phyloP scores from a whole-genome alignment of 2,113 vertebrate genomes.

The Ellobius talpinus region DNA sequence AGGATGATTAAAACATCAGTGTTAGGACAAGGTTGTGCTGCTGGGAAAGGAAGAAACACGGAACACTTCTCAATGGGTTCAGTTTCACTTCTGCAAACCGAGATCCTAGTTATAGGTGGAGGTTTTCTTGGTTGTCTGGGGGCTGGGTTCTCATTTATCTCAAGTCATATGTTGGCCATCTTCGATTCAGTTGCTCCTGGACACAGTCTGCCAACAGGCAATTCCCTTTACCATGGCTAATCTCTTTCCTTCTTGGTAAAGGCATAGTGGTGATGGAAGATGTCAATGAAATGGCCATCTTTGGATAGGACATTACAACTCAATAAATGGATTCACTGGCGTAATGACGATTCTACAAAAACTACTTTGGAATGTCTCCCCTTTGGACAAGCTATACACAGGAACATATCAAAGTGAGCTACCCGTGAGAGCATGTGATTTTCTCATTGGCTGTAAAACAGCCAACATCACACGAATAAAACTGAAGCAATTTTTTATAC shows the following conservation, averaged over 20 bases:
- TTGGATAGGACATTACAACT: background rate
- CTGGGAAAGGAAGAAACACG: background rate
- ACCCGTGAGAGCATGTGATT: background rate
- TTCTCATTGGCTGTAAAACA: background rate
- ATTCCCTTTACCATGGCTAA: background rate
- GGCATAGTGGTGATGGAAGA: background rate
- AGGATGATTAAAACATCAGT: background rate
- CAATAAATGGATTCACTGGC: background rate
- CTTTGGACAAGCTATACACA: background rate
- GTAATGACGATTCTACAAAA: background rate
- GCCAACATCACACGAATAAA: background rate
- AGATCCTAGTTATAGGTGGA: background rate
- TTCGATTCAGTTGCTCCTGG: background rate
- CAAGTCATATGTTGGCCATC: background rate
- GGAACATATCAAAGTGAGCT: background rate
- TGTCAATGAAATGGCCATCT: background rate
- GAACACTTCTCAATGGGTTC: background rate
- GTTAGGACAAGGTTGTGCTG: background rate
- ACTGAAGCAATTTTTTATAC: background rate
- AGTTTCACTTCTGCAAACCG: background rate
- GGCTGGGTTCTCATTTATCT: background rate
- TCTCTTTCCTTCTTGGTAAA: background rate
- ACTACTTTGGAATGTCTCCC: background rate
- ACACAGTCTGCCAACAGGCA: background rate
- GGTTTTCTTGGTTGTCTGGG: background rate